These are phyloP conservation scores for Euzophera pinguis DNA, from an alignment of 2,888 invertebrate genomes.

Conservation along the genomic window DNA sequence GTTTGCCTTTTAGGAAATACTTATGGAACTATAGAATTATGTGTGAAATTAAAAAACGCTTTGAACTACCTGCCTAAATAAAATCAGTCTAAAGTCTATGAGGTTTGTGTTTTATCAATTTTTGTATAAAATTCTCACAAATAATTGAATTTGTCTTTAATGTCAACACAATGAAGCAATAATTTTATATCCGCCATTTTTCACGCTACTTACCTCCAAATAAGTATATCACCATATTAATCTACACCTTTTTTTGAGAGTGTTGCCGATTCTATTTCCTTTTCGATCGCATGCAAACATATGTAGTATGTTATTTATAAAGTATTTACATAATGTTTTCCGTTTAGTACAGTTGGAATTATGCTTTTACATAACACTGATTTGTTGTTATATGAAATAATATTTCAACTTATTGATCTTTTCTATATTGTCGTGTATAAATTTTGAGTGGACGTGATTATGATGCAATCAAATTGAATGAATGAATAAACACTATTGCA, in stretches of 20 bases:
- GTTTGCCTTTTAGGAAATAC: too few species aligned
- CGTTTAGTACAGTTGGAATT: neutral
- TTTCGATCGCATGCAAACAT: neutral
- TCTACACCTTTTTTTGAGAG: constrained; percentile 8
- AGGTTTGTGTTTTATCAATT: too few species aligned
- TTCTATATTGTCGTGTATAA: too few species aligned
- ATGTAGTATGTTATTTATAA: constrained; percentile 1
- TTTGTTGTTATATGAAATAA: neutral
- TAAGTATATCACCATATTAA: neutral
- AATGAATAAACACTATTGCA: too few species aligned
- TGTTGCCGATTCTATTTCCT: neutral
- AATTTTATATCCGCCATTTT: neutral
- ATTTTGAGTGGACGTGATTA: too few species aligned
- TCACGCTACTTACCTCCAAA: neutral
- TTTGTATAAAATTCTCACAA: too few species aligned
- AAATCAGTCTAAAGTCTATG: too few species aligned
- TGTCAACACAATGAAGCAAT: neutral
- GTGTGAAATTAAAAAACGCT: too few species aligned
- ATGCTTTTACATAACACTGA: neutral
- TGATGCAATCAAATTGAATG: too few species aligned
- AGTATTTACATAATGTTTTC: constrained; percentile 4
- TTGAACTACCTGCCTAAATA: too few species aligned
- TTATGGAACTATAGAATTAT: too few species aligned
- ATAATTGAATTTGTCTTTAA: neutral
- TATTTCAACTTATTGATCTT: neutral